Evolutionary conservation across 2,888 invertebrate genomes (phyloP), one percentile per base, ranked within the genome.

Genomic region (Callinectes sapidus): DNA sequence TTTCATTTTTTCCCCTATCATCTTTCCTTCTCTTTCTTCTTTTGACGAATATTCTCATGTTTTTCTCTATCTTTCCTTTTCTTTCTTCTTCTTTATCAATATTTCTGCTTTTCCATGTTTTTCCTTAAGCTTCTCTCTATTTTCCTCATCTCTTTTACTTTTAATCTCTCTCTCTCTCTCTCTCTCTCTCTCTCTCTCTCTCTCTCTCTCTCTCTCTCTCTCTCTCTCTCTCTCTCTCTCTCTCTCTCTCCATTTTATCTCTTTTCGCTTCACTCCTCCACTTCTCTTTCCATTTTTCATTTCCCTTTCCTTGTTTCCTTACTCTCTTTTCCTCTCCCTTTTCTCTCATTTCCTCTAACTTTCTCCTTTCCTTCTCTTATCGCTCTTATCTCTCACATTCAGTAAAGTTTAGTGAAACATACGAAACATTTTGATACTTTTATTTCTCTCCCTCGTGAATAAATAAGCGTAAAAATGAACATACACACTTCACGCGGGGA

Each of bases 211-310:
- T 3, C n/a, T 10, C 77, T 77, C 77, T 32, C 77, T 77, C 28
- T 77, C 77, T 77, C 28, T 77, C 89, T 32, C 28, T 89, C 89
- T 89, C 61, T 89, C 89, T 89, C 61, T 89, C 89, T 89, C 61
- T 89, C 66, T 89, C 61, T 89, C n/a, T n/a, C n/a, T n/a, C n/a
- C n/a, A n/a, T n/a, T n/a, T n/a, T n/a, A n/a, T n/a, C n/a, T n/a
- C n/a, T n/a, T n/a, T n/a, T n/a, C n/a, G n/a, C n/a, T n/a, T n/a
- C n/a, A n/a, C n/a, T n/a, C n/a, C n/a, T n/a, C n/a, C n/a, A n/a
- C n/a, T n/a, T n/a, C n/a, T n/a, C n/a, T n/a, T n/a, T n/a, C n/a
- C n/a, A 66, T 23, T n/a, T n/a, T n/a, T n/a, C n/a, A 2, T 14
- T 14, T 14, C 55, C 13, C 55, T 18, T 14, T 14, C 18, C 55